Conservation (phyloP, 2,888 invertebrate species). For the Drosophila formosana region DNA sequence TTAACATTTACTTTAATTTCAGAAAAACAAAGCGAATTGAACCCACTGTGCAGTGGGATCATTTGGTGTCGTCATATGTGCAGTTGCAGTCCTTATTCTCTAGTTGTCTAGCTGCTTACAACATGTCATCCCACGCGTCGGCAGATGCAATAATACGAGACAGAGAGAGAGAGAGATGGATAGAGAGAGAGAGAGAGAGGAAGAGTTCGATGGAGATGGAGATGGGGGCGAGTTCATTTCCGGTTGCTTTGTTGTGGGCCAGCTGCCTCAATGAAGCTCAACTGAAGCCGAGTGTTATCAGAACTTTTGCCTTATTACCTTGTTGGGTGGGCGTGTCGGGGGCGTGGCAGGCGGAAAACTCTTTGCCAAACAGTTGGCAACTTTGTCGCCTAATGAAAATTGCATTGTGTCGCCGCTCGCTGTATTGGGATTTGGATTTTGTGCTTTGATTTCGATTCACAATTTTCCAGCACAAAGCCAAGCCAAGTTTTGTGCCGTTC, state of each 20-base stretch:
- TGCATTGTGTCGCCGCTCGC: slow-evolving; percentile 61
- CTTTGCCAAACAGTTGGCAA: slow-evolving; percentile 41
- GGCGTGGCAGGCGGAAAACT: slow-evolving; percentile 1
- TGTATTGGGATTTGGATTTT: slow-evolving; percentile 26
- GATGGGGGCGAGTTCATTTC: slow-evolving; percentile 62
- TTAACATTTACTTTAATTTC: no score
- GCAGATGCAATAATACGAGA: slow-evolving; percentile 6
- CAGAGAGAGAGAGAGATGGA: slow-evolving; percentile 6
- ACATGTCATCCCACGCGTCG: slow-evolving; percentile 14
- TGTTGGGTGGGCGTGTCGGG: slow-evolving; percentile 46
- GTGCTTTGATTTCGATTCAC: slow-evolving; percentile 20
- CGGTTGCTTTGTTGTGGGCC: slow-evolving; percentile 67
- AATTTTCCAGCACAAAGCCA: slow-evolving; percentile 13
- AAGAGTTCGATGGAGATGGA: not conserved
- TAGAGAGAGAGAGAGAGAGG: not conserved
- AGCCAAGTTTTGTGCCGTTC: slow-evolving; percentile 18
- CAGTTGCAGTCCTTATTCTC: not conserved
- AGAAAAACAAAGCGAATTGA: no score
- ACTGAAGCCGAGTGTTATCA: slow-evolving; percentile 42
- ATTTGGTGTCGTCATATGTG: not conserved
- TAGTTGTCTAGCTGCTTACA: slow-evolving; percentile 7
- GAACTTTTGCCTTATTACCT: slow-evolving; percentile 76
- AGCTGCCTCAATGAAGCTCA: slow-evolving; percentile 25
- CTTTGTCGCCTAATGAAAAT: slow-evolving; percentile 76
- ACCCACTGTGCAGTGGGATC: slow-evolving; percentile 4